Evolutionary conservation across 2,113 vertebrate species (phyloP).

Genomic region (Pantherophis guttatus): DNA sequence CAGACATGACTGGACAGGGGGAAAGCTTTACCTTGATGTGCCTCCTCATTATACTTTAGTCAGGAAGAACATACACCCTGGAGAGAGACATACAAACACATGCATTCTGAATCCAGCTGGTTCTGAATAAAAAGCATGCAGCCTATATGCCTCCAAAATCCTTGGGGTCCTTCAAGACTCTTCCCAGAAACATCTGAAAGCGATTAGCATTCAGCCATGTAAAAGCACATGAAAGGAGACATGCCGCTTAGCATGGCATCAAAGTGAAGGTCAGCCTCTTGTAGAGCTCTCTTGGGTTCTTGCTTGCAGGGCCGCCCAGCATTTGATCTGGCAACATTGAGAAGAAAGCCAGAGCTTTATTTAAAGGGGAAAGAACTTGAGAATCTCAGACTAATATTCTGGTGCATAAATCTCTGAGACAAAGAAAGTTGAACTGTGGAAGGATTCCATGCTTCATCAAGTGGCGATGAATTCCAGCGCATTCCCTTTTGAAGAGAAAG

Average conservation of each 20-base stretch:
- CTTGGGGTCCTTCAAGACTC: conserved; percentile 34
- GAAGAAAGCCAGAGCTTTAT: conserved; percentile 35
- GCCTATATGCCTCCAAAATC: conserved; percentile 31
- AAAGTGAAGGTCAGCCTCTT: conserved; percentile 24
- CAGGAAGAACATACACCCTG: not conserved
- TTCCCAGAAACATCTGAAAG: conserved; percentile 47
- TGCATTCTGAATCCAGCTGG: conserved; percentile 48
- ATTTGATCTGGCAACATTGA: conserved; percentile 35
- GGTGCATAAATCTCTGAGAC: not conserved
- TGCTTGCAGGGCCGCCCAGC: conserved; percentile 31
- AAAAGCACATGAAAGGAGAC: conserved; percentile 32
- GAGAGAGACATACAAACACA: not conserved
- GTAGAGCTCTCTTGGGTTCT: conserved; percentile 8
- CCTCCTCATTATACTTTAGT: conserved; percentile 15
- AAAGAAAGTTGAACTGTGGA: not conserved
- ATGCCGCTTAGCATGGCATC: conserved; percentile 15
- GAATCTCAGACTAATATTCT: conserved; percentile 7
- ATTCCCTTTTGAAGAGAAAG: not conserved
- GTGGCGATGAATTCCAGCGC: not conserved
- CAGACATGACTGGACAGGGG: too few relatives aligned
- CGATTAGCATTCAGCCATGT: conserved; percentile 55
- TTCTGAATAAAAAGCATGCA: conserved; percentile 28
- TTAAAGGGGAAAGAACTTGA: not conserved
- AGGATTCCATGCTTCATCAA: too few relatives aligned
- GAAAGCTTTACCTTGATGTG: not conserved